Evolutionary conservation across 2,113 vertebrate genomes (phyloP).

Genomic region (Microtus montanus): DNA sequence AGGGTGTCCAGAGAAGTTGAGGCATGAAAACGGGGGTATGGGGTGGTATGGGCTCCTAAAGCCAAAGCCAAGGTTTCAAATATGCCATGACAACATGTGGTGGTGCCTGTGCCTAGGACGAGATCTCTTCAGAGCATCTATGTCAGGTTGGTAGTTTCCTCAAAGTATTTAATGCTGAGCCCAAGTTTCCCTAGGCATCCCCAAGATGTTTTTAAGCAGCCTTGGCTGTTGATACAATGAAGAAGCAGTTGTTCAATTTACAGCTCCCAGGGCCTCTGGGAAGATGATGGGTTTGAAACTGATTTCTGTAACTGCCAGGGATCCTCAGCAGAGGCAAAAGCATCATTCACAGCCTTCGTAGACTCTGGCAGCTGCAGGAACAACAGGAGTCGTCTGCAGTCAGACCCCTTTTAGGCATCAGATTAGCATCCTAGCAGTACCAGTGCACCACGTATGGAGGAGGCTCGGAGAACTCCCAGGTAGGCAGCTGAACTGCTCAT

Average conservation of each 20-base stretch:
- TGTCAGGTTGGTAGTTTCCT: not conserved
- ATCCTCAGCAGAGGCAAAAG: not conserved
- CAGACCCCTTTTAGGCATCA: not conserved
- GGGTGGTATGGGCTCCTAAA: not conserved
- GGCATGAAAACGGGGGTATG: accelerated
- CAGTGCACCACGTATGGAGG: no score
- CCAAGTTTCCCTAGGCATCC: not conserved
- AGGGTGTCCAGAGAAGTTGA: not conserved
- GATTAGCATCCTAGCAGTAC: not conserved
- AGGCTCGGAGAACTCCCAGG: no score
- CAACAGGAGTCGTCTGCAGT: not conserved
- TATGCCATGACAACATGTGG: not conserved
- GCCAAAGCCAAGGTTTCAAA: not conserved
- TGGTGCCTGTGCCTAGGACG: not conserved
- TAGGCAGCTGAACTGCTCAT: not conserved
- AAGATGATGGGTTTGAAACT: not conserved
- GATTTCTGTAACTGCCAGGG: not conserved
- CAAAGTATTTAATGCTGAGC: not conserved
- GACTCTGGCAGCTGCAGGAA: not conserved
- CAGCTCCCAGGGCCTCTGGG: not conserved
- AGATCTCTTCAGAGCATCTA: not conserved
- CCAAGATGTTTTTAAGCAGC: not conserved
- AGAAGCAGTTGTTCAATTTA: not conserved
- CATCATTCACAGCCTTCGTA: not conserved
- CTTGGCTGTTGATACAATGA: not conserved